phyloP scores from a whole-genome alignment of 2,797 vertebrate species.

The Naso thynnoides region DNA sequence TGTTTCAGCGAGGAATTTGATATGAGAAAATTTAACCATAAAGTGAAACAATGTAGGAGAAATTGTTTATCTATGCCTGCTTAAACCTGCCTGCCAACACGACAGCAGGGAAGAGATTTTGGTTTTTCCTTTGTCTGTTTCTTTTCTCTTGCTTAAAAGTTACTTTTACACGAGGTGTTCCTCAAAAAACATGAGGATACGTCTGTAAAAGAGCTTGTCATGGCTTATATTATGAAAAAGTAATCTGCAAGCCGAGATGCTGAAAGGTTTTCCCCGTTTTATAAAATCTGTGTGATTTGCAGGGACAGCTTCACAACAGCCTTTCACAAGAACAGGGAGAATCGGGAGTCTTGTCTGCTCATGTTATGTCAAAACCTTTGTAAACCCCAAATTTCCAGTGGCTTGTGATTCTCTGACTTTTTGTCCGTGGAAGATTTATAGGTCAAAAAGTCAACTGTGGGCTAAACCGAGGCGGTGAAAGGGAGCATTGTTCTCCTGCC shows the following conservation, averaged over 20 bases:
- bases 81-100: conserved; percentile 71
- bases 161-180: conserved; percentile 11
- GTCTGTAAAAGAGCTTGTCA: not conserved
- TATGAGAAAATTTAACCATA: conserved; percentile 80
- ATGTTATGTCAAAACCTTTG: conserved; percentile 54
- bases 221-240: conserved; percentile 8
- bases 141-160: conserved; percentile 47
- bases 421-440: conserved; percentile 61
- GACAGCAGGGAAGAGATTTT: conserved; percentile 37
- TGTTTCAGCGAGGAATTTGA: conserved; percentile 77
- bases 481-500: conserved; percentile 58
- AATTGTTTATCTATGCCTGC: conserved; percentile 80
- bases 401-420: conserved; percentile 63
- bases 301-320: conserved; percentile 55
- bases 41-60: conserved; percentile 80
- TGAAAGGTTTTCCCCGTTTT: conserved; percentile 16
- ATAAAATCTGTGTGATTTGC: conserved; percentile 44
- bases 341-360: conserved; percentile 37
- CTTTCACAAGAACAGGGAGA: conserved; percentile 50
- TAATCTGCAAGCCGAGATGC: conserved; percentile 21
- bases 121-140: conserved; percentile 41
- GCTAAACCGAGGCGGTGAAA: conserved; percentile 58
- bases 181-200: not conserved
- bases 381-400: conserved; percentile 47
- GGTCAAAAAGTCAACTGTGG: conserved; percentile 71